Evolutionary conservation across 92 coral and sea anemone species (phyloP), one percentile per base, ranked within the genome.

Genomic region (Bergia puertoricense): DNA sequence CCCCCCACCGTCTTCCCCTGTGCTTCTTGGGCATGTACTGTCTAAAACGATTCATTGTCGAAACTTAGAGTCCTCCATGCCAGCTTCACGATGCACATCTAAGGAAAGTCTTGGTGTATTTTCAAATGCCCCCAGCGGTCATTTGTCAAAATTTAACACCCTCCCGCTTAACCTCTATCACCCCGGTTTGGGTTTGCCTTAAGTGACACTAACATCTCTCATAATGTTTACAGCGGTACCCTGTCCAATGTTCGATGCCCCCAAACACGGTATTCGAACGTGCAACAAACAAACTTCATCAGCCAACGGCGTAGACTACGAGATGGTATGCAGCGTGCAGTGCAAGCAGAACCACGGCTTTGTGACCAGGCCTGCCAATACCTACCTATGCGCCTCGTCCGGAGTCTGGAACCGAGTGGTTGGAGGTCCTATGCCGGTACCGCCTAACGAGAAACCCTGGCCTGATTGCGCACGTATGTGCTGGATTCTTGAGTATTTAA

Each of bases 381-480:
- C 92, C 20, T 97, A 94, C 86, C 78, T 90, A 81, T 97, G 99
- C 62, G 88, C 80, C 56, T 93, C 97, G 1, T 93, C 92, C 36
- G 99, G 99, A 11, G 59, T 86, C 11, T 97, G 99, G 99, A 81
- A 88, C 39, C 86, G 89, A 56, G 88, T 95, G 89, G 74, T 91
- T 1, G 80, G 81, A 40, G 65, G 3, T 43, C 91, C 91, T 0
- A 51, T 86, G 22, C 92, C 92, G 20, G 85, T 90, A 9, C 48
- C 22, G 0, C 92, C 91, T 82, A 90, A 86, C 66, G 88, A 90
- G 65, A 93, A 91, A 38, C 99, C 99, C 0, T 97, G 99, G 99
- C 97, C 98, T 8, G 99, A 97, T 77, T 97, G 99, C 44, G 92
- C 96, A 62, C 96, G 99, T 97, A 83, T 89, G 98, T 92, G 50